A percentile compares a stretch with the other conserved stretches of the same genome.
phyloP scores from a whole-genome alignment of 30 jellyfish, hydroid and myxozoan genomes.

The Aurelia aurita region DNA sequence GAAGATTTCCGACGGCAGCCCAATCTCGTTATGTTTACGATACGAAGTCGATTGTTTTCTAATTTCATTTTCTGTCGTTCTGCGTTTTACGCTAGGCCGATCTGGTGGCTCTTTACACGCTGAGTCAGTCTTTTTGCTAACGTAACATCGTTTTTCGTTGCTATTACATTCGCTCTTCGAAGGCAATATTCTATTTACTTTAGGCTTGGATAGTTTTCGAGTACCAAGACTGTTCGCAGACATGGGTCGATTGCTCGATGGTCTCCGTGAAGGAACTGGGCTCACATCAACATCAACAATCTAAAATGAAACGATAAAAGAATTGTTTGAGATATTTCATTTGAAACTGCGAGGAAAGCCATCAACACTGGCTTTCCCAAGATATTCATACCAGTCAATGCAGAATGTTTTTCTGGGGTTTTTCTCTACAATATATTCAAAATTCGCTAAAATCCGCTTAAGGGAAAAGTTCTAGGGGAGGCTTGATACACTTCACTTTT shows the following conservation, averaged over 20 bases:
- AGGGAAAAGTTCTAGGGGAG: too few relatives aligned
- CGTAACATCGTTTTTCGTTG: not conserved
- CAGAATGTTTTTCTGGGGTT: too few relatives aligned
- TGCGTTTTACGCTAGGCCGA: conserved; percentile 17
- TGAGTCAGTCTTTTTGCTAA: not conserved
- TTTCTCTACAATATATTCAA: too few relatives aligned
- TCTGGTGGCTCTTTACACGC: conserved; percentile 36
- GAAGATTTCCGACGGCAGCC: conserved; percentile 73
- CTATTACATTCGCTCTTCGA: not conserved
- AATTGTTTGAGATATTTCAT: too few relatives aligned
- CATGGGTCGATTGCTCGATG: conserved; percentile 44
- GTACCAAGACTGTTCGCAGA: conserved; percentile 54
- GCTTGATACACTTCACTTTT: too few relatives aligned
- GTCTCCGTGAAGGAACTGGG: conserved; percentile 57
- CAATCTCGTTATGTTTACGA: conserved; percentile 35
- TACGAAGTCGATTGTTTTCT: not conserved
- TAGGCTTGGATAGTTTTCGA: conserved; percentile 10
- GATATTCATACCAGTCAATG: too few relatives aligned
- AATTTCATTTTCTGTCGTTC: conserved; percentile 25
- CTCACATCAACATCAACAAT: conserved; percentile 69
- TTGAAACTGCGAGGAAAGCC: too few relatives aligned
- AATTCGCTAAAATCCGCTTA: too few relatives aligned
- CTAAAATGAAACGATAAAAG: conserved; percentile 3
- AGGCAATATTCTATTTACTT: conserved; percentile 28
- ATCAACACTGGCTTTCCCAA: too few relatives aligned